Conservation (phyloP, 2,113 vertebrate genomes). For the Lampris megalopsis region DNA sequence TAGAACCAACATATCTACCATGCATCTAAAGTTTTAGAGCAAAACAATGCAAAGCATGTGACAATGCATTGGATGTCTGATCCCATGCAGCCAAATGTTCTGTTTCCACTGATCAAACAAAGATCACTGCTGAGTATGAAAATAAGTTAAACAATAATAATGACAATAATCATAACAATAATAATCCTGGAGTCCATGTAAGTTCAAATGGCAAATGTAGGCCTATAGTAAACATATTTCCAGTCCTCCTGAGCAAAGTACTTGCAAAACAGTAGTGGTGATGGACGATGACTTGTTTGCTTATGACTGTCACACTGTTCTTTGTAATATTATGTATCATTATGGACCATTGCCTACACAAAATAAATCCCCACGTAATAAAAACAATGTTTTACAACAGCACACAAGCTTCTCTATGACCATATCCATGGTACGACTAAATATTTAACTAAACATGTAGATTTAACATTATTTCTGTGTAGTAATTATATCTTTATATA, state of each 20-base stretch:
- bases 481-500: background rate
- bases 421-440: too few relatives aligned
- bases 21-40: constrained; percentile 39
- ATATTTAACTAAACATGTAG: background rate
- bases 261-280: too few relatives aligned
- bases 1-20: constrained; percentile 27
- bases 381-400: too few relatives aligned
- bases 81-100: constrained; percentile 70
- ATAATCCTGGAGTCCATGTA: constrained; percentile 55
- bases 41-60: constrained; percentile 67
- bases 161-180: constrained; percentile 53
- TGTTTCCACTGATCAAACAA: constrained; percentile 65
- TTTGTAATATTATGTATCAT: constrained; percentile 6
- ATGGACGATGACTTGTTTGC: too few relatives aligned
- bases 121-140: constrained; percentile 53
- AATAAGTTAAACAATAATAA: constrained; percentile 43
- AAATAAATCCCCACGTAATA: too few relatives aligned
- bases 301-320: too few relatives aligned
- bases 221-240: constrained; percentile 4
- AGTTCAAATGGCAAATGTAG: constrained; percentile 60
- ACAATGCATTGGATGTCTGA: constrained; percentile 50
- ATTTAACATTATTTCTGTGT: background rate
- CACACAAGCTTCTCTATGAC: too few relatives aligned
- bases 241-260: too few relatives aligned
- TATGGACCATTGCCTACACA: background rate